A percentile compares a stretch with the other conserved stretches of the same genome.
These are phyloP conservation scores for Aeoliscus strigatus DNA, from an alignment of 2,797 vertebrate species.

Conservation along the genomic window DNA sequence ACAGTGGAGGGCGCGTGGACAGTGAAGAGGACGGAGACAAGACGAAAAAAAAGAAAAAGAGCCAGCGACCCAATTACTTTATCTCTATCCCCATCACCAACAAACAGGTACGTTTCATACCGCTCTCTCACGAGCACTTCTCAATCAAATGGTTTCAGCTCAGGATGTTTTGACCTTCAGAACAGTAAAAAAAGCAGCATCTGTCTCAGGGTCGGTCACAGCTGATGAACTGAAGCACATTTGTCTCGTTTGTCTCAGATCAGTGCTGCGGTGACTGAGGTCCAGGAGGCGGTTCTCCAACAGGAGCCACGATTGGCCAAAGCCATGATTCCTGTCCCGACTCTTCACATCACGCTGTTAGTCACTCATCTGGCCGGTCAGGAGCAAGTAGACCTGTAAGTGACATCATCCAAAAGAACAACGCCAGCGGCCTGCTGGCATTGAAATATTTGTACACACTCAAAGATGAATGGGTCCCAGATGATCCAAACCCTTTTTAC, in stretches of 20 bases:
- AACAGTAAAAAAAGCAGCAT: no score
- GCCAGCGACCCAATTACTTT: slow-evolving; percentile 87
- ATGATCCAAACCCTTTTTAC: no score
- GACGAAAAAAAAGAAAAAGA: slow-evolving; percentile 75
- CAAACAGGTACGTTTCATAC: slow-evolving; percentile 84
- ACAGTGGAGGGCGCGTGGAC: slow-evolving; percentile 54
- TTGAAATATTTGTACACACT: background rate
- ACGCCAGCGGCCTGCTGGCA: background rate
- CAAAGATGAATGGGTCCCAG: no score
- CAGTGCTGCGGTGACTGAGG: slow-evolving; percentile 67
- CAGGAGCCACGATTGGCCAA: slow-evolving; percentile 81
- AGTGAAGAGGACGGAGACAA: slow-evolving; percentile 70
- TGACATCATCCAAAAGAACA: slow-evolving; percentile 30
- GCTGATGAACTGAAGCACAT: slow-evolving; percentile 10
- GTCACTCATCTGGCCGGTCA: slow-evolving; percentile 85
- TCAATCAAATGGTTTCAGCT: no score
- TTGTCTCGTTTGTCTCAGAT: slow-evolving; percentile 78
- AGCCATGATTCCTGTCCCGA: slow-evolving; percentile 80
- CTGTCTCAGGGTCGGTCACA: background rate
- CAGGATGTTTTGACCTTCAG: no score
- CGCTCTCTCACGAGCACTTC: no score
- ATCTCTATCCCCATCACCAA: slow-evolving; percentile 91
- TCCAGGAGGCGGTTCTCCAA: slow-evolving; percentile 82
- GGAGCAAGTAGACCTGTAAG: slow-evolving; percentile 86
- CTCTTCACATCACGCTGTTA: slow-evolving; percentile 89